Conservation (phyloP, 2,888 invertebrate genomes). For the Altica lythri region DNA sequence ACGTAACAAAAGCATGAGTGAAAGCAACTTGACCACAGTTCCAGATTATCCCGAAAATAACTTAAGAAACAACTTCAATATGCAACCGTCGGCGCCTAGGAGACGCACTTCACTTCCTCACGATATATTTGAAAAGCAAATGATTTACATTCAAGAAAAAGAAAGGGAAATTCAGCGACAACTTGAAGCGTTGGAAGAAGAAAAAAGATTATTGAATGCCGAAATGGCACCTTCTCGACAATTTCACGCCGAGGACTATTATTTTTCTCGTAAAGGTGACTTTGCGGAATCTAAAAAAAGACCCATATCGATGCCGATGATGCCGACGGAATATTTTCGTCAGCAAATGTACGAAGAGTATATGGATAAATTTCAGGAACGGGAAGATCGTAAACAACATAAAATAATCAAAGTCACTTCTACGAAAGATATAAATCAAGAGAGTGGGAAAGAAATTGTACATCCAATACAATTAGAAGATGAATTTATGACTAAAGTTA, state of each 20-base stretch:
- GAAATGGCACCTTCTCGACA: constrained; percentile 55
- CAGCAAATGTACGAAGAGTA: constrained; percentile 86
- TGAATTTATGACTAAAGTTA: constrained; percentile 79
- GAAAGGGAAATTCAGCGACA: constrained; percentile 71
- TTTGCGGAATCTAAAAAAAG: constrained; percentile 50
- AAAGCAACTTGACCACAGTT: constrained; percentile 40
- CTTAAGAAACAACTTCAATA: constrained; percentile 35
- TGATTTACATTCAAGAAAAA: constrained; percentile 69
- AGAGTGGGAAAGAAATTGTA: constrained; percentile 48
- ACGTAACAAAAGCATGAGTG: constrained; percentile 51
- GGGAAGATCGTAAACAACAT: constrained; percentile 77
- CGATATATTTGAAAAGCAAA: constrained; percentile 67
- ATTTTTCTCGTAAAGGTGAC: constrained; percentile 59
- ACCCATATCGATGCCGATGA: constrained; percentile 53
- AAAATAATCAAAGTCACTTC: constrained; percentile 81
- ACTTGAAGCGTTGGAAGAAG: constrained; percentile 66
- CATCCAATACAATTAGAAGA: constrained; percentile 66
- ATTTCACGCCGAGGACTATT: constrained; percentile 58
- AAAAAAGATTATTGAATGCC: constrained; percentile 56
- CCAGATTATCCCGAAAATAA: constrained; percentile 40
- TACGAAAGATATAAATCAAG: constrained; percentile 36
- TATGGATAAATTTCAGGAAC: constrained; percentile 75
- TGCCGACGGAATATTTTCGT: constrained; percentile 71
- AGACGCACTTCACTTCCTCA: constrained; percentile 67
- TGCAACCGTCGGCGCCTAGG: constrained; percentile 26